Conservation (phyloP, 2,113 vertebrate species). For the Mus pahari region DNA sequence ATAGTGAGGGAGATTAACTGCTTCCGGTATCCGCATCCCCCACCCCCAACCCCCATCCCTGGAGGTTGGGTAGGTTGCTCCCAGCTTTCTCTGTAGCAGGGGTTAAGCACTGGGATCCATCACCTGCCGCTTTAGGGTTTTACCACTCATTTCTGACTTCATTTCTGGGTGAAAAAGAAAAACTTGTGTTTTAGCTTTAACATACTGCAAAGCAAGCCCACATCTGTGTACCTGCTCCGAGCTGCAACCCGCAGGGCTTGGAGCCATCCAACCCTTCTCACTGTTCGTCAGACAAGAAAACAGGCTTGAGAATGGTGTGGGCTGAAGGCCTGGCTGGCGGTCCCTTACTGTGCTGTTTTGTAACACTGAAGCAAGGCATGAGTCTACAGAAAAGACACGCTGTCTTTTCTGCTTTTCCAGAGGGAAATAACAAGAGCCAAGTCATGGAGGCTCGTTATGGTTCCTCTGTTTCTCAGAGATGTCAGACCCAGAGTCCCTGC, state of each 20-base stretch:
- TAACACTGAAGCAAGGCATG: neutral
- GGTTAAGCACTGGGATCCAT: neutral
- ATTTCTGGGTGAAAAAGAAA: neutral
- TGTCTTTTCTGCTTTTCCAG: neutral
- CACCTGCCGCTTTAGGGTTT: neutral
- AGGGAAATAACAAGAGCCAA: neutral
- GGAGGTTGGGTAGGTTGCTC: neutral
- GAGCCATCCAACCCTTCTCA: neutral
- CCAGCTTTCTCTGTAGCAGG: neutral
- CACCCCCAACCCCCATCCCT: too few relatives aligned
- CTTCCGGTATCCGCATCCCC: neutral
- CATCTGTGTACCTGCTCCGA: neutral
- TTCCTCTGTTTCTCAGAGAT: neutral
- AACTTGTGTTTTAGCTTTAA: neutral
- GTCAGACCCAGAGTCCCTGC: neutral
- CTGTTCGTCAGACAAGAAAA: constrained; percentile 18
- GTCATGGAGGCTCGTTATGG: neutral
- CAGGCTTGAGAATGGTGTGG: neutral
- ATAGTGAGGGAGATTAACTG: neutral
- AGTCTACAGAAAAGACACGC: neutral
- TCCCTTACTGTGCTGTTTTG: neutral
- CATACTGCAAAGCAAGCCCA: neutral
- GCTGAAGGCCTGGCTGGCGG: neutral
- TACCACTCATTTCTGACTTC: neutral
- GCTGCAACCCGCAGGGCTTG: neutral